Evolutionary conservation across 2,888 invertebrate genomes (phyloP), one percentile per base, ranked within the genome.

Genomic region (Stomorhina lunata): DNA sequence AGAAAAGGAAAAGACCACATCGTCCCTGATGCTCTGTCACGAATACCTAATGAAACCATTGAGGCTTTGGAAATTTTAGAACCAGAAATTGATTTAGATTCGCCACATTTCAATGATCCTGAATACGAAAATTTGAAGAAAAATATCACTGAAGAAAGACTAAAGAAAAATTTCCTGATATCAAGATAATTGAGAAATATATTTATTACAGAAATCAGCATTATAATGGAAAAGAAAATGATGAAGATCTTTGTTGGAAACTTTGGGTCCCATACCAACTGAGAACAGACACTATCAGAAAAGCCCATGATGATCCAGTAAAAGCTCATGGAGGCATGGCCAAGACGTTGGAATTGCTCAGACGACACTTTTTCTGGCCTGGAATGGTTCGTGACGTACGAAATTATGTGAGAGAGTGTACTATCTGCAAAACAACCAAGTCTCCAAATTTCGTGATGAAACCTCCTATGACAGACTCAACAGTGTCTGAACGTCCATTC

Each of bases 401-500:
- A n/a, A n/a, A n/a, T n/a, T n/a, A n/a, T n/a, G n/a, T n/a, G n/a
- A n/a, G n/a, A n/a, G n/a, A n/a, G n/a, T n/a, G n/a, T n/a, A n/a
- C n/a, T n/a, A n/a, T n/a, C n/a, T 55, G 32, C 17, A 55, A 65
- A 40, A 40, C 25, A 4, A 65, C 65, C 9, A 65, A 65, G 29
- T 15, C 45, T 2, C 48, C 65, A 1, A 65, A 65, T 12, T 2
- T 48, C 1, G 9, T 48, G 5, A 27, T 48, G 45, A 65, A 25
- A 43, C 63, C 63, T 0, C 43, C 40, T 4, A 63, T 63, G 43
- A 43, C 25, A n/a, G 43, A 45, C 20, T 22, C 7, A 0, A 10
- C 25, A 4, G 27, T 63, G 2, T 25, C 63, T n/a, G n/a, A n/a
- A n/a, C n/a, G n/a, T n/a, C n/a, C n/a, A n/a, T n/a, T n/a, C n/a